Base-by-base conservation (phyloP, 2,797 vertebrate species). In the Falco rusticolus region DNA sequence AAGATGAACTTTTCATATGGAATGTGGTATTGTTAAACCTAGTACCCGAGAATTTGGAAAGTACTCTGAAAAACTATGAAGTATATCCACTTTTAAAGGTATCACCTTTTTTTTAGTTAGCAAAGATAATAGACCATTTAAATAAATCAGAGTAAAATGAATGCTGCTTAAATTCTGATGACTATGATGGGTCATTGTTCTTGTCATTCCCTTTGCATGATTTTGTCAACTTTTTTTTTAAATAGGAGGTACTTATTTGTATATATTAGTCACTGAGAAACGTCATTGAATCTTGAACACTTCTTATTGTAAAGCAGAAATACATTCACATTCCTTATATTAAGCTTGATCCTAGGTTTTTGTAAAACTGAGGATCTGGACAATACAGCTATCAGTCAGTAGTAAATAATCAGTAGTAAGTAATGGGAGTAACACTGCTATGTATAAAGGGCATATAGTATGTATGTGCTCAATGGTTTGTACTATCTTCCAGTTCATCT, bases 11-110 rank as follows among this genome's bases (percentile, higher is more conserved):
- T 53, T 85, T 97, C 53, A 87, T 98, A 61, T 98, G 98, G 98
- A 72, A 94, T 76, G 26, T 70, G 53, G 97, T 97, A 72, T 81
- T 98, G 88, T 29, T 45, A 86, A 90, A 97, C 51, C 86, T 98
- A 76, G 18, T 97, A 64, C 87, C 92, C 6, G 76, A 78, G 16
- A 61, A 95, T 87, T 92, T 93, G 80, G 65, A 95, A 82, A 87
- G 88, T 90, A 96, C 92, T 89, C 65, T 93, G 92, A 97, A 96
- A 61, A 97, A 90, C 94, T 97, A 97, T 90, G 91, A 97, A 90
- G 65, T 97, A 63, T 98, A 97, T 78, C 97, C 98, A 56, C 95
- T 98, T 94, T 79, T 98, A 95, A 98, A 98, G 98, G 98, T 98
- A 98, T 83, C 37, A 78, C 45, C 28, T 69, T 69, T 84, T 84